phyloP scores from a whole-genome alignment of 92 coral and sea anemone species.

The Parazoanthus swiftii region DNA sequence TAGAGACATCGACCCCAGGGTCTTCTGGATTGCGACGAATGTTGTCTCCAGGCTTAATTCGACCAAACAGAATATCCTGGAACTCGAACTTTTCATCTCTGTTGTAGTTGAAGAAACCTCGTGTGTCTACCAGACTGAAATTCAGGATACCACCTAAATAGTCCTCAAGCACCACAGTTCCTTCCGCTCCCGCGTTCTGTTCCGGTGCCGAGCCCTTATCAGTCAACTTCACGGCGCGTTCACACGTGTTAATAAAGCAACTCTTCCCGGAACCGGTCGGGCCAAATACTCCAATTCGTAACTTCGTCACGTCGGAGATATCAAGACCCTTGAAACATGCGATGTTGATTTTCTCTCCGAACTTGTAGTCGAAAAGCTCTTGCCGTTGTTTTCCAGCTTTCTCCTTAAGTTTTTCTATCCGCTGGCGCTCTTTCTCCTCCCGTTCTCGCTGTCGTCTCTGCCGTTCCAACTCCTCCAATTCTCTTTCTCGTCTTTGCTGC shows the following conservation, averaged over 20 bases:
- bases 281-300: constrained; percentile 67
- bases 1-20: constrained; percentile 21
- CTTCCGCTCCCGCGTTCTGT: constrained; percentile 60
- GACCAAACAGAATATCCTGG: constrained; percentile 60
- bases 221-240: constrained; percentile 51
- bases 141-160: constrained; percentile 49
- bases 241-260: constrained; percentile 71
- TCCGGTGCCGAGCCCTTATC: constrained; percentile 66
- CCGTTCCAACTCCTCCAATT: constrained; percentile 23
- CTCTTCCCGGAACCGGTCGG: constrained; percentile 77
- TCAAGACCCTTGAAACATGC: constrained; percentile 32
- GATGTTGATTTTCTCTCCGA: constrained; percentile 49
- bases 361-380: constrained; percentile 45
- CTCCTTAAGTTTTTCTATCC: constrained; percentile 42
- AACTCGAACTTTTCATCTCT: constrained; percentile 57
- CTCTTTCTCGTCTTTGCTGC: not conserved
- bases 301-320: constrained; percentile 37
- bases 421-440: constrained; percentile 22
- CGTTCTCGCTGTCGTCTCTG: constrained; percentile 30
- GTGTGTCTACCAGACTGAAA: constrained; percentile 62
- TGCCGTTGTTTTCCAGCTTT: constrained; percentile 47
- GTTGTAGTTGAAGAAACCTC: constrained; percentile 66
- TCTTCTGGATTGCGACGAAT: constrained; percentile 44
- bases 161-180: constrained; percentile 65
- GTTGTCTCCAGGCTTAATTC: constrained; percentile 59